Evolutionary conservation across 1,140 invertebrate genomes (phyloP), one percentile per base, ranked within the genome.

Genomic region (Chelonus insularis): DNA sequence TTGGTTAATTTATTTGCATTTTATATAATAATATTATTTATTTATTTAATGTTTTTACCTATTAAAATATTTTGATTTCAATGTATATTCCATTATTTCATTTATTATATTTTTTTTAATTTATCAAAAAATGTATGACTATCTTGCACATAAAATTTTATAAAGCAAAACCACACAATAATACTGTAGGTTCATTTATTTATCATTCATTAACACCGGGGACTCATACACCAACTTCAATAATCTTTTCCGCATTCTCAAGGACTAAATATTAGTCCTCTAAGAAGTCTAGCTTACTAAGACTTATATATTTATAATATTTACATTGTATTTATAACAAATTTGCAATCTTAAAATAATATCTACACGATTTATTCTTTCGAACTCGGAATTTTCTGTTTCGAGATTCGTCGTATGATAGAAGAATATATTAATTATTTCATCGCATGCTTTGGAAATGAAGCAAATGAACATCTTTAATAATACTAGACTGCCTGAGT

Each of bases 181-280:
- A n/a, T n/a, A n/a, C n/a, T n/a, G n/a, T n/a, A n/a, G n/a, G n/a
- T n/a, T n/a, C n/a, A n/a, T n/a, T n/a, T n/a, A n/a, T n/a, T n/a
- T n/a, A n/a, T n/a, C n/a, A n/a, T n/a, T n/a, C n/a, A n/a, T n/a
- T n/a, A n/a, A n/a, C n/a, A n/a, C n/a, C n/a, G n/a, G n/a, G n/a
- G n/a, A n/a, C n/a, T n/a, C n/a, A n/a, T n/a, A n/a, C 29, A 32
- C 29, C 29, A 12, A 12, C n/a, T n/a, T 39, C 11, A 39, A 39
- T 39, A n/a, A 39, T 39, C n/a, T 12, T 14, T 57, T 47, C 45
- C 45, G 23, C 14, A 48, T 36, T 61, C 11, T 67, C 54, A 55
- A 34, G 66, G 70, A 65, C 72, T 71, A 73, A 73, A 72, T 71
- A 72, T 75, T 71, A 73, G 73, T 71, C 68, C 54, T 57, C 52